Conservation (phyloP, 2,113 vertebrate genomes). For the Paralichthys olivaceus region DNA sequence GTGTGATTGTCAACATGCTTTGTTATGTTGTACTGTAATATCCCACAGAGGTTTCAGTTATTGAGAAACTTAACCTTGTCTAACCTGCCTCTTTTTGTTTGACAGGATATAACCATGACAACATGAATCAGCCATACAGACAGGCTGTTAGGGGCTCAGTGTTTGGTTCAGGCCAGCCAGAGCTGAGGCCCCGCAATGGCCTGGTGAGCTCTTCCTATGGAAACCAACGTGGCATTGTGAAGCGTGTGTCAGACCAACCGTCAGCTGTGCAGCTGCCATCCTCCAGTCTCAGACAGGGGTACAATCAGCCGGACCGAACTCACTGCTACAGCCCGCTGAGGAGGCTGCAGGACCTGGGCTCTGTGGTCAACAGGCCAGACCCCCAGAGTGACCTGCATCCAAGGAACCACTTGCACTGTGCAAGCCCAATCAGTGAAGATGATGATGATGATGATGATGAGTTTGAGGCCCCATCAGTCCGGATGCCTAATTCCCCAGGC, state of each 20-base stretch:
- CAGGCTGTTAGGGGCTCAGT: constrained; percentile 87
- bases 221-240: constrained; percentile 83
- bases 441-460: constrained; percentile 61
- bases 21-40: background rate
- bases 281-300: constrained; percentile 79
- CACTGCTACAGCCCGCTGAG: constrained; percentile 89
- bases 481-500: constrained; percentile 64
- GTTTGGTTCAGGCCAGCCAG: constrained; percentile 84
- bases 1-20: background rate
- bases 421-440: constrained; percentile 69
- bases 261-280: constrained; percentile 81
- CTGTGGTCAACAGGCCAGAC: constrained; percentile 85
- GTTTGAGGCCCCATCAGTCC: constrained; percentile 73
- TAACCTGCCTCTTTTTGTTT: constrained; percentile 45
- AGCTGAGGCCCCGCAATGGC: constrained; percentile 84
- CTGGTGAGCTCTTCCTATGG: constrained; percentile 81
- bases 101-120: constrained; percentile 83
- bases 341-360: constrained; percentile 88
- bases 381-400: constrained; percentile 64
- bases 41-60: background rate
- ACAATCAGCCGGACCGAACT: constrained; percentile 84
- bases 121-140: constrained; percentile 96
- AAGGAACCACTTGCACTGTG: constrained; percentile 66
- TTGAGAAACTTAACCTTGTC: background rate
- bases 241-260: constrained; percentile 82